Conservation (phyloP, 1,140 invertebrate species). For the Polypedilum pembai region DNA sequence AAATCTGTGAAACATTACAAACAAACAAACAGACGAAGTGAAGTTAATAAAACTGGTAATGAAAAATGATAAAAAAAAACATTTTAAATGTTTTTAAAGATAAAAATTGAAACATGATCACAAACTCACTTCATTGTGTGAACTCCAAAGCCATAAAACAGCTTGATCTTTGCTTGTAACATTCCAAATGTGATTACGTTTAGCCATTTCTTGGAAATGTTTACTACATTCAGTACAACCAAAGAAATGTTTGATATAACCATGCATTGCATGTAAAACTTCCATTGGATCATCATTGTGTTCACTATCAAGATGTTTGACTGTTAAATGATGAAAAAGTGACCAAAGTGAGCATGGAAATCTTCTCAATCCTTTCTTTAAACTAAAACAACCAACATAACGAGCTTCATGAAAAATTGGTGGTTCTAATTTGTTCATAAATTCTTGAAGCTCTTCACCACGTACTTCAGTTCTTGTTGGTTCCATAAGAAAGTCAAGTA, state of each 20-base stretch:
- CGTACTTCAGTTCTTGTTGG: conserved; percentile 30
- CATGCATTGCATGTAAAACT: conserved; percentile 74
- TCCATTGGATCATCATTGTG: conserved; percentile 49
- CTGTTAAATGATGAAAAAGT: conserved; percentile 87
- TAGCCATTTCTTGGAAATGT: conserved; percentile 78
- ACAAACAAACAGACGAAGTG: too few species aligned
- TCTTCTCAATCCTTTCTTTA: conserved; percentile 60
- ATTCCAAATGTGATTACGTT: conserved; percentile 55
- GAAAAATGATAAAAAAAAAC: too few species aligned
- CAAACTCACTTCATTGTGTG: conserved; percentile 75
- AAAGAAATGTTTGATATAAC: conserved; percentile 89
- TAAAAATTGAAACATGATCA: neutral
- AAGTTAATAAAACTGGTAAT: too few species aligned
- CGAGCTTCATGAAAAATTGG: conserved; percentile 36
- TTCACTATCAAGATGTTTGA: conserved; percentile 56
- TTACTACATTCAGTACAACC: conserved; percentile 82
- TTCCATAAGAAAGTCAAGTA: neutral
- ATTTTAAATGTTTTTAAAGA: too few species aligned
- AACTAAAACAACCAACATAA: conserved; percentile 72
- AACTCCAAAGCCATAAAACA: conserved; percentile 89
- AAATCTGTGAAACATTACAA: too few species aligned
- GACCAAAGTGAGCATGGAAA: conserved; percentile 95
- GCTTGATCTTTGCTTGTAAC: conserved; percentile 63
- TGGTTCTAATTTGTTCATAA: conserved; percentile 35
- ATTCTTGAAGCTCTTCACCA: conserved; percentile 37